Evolutionary conservation across 2,797 vertebrate species (phyloP), one percentile per base, ranked within the genome.

Genomic region (Sebastes wilsoni): DNA sequence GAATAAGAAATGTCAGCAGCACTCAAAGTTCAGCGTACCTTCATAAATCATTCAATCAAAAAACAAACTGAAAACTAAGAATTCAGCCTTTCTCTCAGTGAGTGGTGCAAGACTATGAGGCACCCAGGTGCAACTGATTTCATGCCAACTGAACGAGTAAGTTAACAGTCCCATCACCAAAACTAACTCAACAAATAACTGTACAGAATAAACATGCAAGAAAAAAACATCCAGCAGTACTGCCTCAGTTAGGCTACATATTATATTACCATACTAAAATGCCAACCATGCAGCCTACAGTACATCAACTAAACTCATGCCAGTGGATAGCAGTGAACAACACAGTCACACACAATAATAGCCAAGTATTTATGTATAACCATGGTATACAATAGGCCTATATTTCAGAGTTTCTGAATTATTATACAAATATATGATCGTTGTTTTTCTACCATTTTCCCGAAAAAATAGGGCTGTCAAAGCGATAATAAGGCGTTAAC

Each of bases 391-490:
- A 71, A 36, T 6, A 12, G 83, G 88, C 65, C 85, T 59, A 59
- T 79, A 91, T 92, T 91, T 93, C 93, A 94, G 92, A 94, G 94
- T 91, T 90, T 86, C 75, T 91, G 87, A 93, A 88, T 76, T 22
- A 71, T 32, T 64, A 75, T 6, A 34, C n/a, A 22, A 64, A n/a
- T 36, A 22, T 22, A n/a, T 22, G 22, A 58, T 5, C 9, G 49
- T 60, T 72, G 5, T 32, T 28, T 66, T 85, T 58, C 12, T 59
- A 30, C 42, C 34, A 49, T 74, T 60, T n/a, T 67, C 10, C 23
- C 66, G 0, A 42, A 42, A 42, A 42, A 42, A 32, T 73, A 20
- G 18, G 42, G 42, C 42, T 49, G 42, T 18, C 42, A 49, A 49
- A 49, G 16, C 42, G 7, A 49, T 18, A 49, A 49, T 49, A 49